Percentiles rank a stretch among this genome's conserved stretches.
Evolutionary conservation across 2,888 invertebrate genomes (phyloP).

Genomic region (Ephialtes manifestator): DNA sequence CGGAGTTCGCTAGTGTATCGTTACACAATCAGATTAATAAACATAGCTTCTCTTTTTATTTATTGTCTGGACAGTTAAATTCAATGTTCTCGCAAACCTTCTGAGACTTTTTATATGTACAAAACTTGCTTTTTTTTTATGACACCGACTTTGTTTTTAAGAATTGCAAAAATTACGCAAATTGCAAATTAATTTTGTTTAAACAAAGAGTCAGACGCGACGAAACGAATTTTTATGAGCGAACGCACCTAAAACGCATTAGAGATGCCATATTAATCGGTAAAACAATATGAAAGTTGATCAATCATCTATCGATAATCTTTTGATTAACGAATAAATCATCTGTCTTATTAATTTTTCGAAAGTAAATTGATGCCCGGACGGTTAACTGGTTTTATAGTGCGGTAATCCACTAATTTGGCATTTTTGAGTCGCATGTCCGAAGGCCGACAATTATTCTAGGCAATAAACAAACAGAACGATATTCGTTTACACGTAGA

Average conservation of each 20-base stretch:
- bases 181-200: background rate
- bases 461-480: conserved; percentile 34
- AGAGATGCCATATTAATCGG: background rate
- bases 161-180: background rate
- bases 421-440: background rate
- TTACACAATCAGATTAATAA: conserved; percentile 33
- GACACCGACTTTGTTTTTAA: background rate
- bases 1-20: conserved; percentile 22
- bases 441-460: conserved; percentile 16
- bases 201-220: background rate
- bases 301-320: background rate
- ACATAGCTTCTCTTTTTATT: conserved; percentile 41
- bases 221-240: background rate
- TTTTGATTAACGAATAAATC: background rate
- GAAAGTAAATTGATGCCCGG: background rate
- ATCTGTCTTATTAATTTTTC: background rate
- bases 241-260: background rate
- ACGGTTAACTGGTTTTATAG: background rate
- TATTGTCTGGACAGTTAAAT: conserved; percentile 19
- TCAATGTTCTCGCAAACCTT: conserved; percentile 17
- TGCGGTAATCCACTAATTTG: background rate
- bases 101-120: conserved; percentile 24
- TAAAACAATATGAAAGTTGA: background rate
- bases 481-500: conserved; percentile 29
- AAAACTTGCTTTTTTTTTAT: conserved; percentile 3